Base-by-base conservation (phyloP, 1,140 invertebrate species). In the Drosophila pandora region DNA sequence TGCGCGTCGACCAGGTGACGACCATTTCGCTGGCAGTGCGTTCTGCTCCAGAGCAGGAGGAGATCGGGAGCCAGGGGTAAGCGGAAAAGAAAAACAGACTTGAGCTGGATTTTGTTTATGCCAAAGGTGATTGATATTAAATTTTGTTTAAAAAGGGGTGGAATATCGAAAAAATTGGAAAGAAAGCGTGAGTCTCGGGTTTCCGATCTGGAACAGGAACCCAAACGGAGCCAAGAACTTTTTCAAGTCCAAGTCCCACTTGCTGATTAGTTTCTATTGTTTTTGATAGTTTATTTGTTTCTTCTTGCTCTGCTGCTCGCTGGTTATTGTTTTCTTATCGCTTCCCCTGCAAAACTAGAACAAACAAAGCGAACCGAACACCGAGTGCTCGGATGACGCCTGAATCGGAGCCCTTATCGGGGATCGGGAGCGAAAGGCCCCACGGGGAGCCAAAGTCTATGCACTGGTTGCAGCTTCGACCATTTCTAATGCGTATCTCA, bases 1-100 rank as follows among this genome's bases (percentile, higher is more conserved):
- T 93, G 69, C 94, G 94, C 30, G 98, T 99, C 1, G 95, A 95
- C 98, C 98, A 99, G 56, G 97, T 98, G 13, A 98, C 95, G 39
- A 97, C 93, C 91, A 97, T 96, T 74, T 97, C 93, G 68, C 92
- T 81, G 17, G 76, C 83, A 60, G 85, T 71, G 62, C 63, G 63
- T 55, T 91, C 90, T 91, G 72, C 32, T 67, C 62, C 53, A 47
- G 55, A 21, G 49, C 53, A 4, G 41, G 30, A 47, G 21, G 41
- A 45, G 37, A 60, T n/a, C 63, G 10, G 17, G 17, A 17, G 17
- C 17, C 17, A 17, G 53, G 55, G 61, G 25, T 22, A 52, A 73
- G 62, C 76, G 73, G 75, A 72, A 79, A 69, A 71, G 60, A 60
- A 43, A 59, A 74, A 73, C 52, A 72, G 62, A 58, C 59, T 63